Evolutionary conservation across 2,797 vertebrate genomes (phyloP), one percentile per base, ranked within the genome.

Genomic region (Siniperca scherzeri): DNA sequence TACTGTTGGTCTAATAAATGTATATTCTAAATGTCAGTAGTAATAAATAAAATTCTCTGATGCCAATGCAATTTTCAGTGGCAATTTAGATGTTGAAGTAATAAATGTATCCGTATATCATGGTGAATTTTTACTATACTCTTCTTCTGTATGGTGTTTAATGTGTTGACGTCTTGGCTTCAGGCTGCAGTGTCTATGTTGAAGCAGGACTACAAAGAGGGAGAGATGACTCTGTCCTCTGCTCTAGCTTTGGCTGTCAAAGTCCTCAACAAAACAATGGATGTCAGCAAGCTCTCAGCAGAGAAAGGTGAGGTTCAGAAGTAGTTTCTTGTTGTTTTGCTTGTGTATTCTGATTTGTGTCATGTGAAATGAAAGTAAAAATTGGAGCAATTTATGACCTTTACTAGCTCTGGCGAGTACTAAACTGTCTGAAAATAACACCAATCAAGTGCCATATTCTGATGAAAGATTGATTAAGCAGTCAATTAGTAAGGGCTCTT

Each of bases 201-300:
- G 89, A 99, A 99, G 90, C 99, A 99, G 93, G 99, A 99, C 89
- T 99, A 96, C 94, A 99, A 98, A 94, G 98, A 99, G 88, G 99
- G 99, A 42, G 98, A 98, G 65, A 99, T 99, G 98, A 97, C 94
- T 6, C 93, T 99, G 80, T 96, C 97, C 48, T 96, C 98, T 2
- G 98, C 99, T 0, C 95, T 99, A 68, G 98, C 98, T 1, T 86
- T 99, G 77, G 99, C 99, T 5, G 68, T 99, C 89, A 99, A 99
- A 96, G 99, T 99, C 83, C 96, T 99, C 50, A 99, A 99, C 94
- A 99, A 99, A 94, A 99, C 99, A 30, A 99, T 99, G 99, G 99
- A 99, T 19, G 98, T 99, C 79, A 99, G 99, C 95, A 99, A 99
- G 81, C 97, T 99, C 7, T 99, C 98, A 14, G 98, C 98, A 66